Base-by-base conservation (phyloP, 1,140 invertebrate genomes). In the Sinonovacula constricta region DNA sequence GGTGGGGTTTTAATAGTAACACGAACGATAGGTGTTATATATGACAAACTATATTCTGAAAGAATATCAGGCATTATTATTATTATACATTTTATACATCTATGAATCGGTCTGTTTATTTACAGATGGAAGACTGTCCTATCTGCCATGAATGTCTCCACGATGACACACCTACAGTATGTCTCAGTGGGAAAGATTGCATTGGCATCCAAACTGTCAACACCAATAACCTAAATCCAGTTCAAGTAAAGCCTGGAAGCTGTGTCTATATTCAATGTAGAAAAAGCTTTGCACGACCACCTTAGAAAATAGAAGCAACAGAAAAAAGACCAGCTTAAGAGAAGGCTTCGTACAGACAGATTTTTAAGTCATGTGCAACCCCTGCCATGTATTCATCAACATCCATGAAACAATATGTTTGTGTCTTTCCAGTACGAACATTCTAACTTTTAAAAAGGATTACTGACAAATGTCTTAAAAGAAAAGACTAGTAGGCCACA, bases 361-460 rank as follows among this genome's bases (percentile, higher is more conserved):
- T 31, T 57, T 70, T 81, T 45, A 33, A 63, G 34, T 39, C 65
- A 60, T 78, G 80, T 54, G 60, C 45, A 18, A 28, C 10, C 18
- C 22, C n/a, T 56, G 66, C 60, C 15, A 71, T 34, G 36, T 30
- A 59, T 28, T 28, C 56, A 3, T 51, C 30, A 60, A 18, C 18
- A 56, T 54, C 54, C 57, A 77, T 39, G 30, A 57, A 78, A 69
- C 51, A 45, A 54, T 33, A n/a, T 26, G 10, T 31, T 24, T 26
- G 67, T 39, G 60, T 68, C 2, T 71, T 36, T 71, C 63, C 70
- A 3, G 70, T 82, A 15, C n/a, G 53, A 39, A 79, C 65, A 31
- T 31, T 60, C 4, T 70, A 82, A 0, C 80, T 82, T 57, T 63
- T 80, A 30, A 63, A 71, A 2, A 74, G n/a, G 65, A 24, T 79